A percentile compares a stretch with the other conserved stretches of the same genome.
Evolutionary conservation across 2,888 invertebrate species (phyloP).

Genomic region (Lasius platythorax): DNA sequence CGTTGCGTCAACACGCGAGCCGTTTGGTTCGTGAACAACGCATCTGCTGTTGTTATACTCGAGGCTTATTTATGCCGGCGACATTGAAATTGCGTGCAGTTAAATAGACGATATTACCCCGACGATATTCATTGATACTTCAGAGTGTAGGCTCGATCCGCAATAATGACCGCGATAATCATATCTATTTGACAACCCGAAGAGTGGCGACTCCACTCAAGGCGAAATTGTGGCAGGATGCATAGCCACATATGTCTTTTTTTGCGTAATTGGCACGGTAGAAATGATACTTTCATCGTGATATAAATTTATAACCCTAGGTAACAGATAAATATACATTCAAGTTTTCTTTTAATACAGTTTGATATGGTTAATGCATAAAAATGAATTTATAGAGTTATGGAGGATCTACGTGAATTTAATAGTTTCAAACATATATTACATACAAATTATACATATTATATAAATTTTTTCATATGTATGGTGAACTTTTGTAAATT

Average conservation of each 20-base stretch:
- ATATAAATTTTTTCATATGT: no score
- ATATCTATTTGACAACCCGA: slow-evolving; percentile 50
- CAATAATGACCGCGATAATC: slow-evolving; percentile 47
- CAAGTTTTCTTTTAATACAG: not conserved
- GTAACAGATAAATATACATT: slow-evolving; percentile 26
- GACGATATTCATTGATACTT: slow-evolving; percentile 46
- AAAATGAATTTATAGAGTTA: slow-evolving; percentile 18
- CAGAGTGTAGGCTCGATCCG: slow-evolving; percentile 24
- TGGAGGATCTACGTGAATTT: not conserved
- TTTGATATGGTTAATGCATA: not conserved
- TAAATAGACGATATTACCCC: slow-evolving; percentile 36
- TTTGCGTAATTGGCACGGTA: slow-evolving; percentile 32
- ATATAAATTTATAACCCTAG: slow-evolving; percentile 31
- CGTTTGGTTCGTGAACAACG: slow-evolving; percentile 32
- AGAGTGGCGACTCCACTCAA: slow-evolving; percentile 26
- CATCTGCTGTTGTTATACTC: slow-evolving; percentile 25
- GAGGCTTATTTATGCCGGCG: slow-evolving; percentile 39
- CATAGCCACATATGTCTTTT: slow-evolving; percentile 41
- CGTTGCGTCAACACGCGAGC: slow-evolving; percentile 56
- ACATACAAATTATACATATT: not conserved
- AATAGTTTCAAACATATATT: not conserved
- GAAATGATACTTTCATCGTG: slow-evolving; percentile 25
- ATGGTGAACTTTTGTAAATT: not conserved
- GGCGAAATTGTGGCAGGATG: slow-evolving; percentile 28
- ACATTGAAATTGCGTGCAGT: slow-evolving; percentile 52